Base-by-base conservation (phyloP, 2,888 invertebrate genomes). In the Cryptophagus acutangulus region DNA sequence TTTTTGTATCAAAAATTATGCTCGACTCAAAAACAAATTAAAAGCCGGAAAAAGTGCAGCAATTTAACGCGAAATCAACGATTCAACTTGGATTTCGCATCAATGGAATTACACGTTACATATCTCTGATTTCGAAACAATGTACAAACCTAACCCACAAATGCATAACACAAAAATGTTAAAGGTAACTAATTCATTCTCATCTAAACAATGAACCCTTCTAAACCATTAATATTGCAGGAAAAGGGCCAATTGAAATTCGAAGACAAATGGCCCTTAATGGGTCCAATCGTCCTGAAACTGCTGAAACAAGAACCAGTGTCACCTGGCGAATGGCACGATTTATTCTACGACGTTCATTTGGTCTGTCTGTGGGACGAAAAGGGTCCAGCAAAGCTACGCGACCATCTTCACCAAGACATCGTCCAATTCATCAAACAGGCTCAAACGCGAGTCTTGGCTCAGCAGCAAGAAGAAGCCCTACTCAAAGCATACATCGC, bases 331-430 rank as follows among this genome's bases (percentile, higher is more conserved):
- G 96, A 99, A 77, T 99, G 99, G 99, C 97, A 99, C 67, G 92
- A 94, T 70, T 74, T 97, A 33, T 97, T 97, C 72, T 94, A 90
- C 71, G 84, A 89, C 40, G 93, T 99, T 10, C 96, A 99, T 73
- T 79, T 87, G 45, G 93, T 97, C 9, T 94, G 94, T 67, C 72
- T 96, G 42, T 99, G 97, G 97, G 94, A 97, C 71, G 95, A 95
- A 59, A 90, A 92, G 67, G 93, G 93, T 0, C 84, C 93, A 1
- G 77, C 79, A 31, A 94, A 93, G 70, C 79, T 97, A 29, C 78
- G 87, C 59, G 87, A 90, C 62, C 88, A 90, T 16, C 75, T 97
- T 8, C 88, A 89, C 61, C 87, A 88, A 61, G 93, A 95, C 66
- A 93, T 96, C 48, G 83, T 90, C 62, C 87, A 90, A 64, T 96